Conservation (phyloP, 2,888 invertebrate genomes). For the Lepidochrysops patricia region DNA sequence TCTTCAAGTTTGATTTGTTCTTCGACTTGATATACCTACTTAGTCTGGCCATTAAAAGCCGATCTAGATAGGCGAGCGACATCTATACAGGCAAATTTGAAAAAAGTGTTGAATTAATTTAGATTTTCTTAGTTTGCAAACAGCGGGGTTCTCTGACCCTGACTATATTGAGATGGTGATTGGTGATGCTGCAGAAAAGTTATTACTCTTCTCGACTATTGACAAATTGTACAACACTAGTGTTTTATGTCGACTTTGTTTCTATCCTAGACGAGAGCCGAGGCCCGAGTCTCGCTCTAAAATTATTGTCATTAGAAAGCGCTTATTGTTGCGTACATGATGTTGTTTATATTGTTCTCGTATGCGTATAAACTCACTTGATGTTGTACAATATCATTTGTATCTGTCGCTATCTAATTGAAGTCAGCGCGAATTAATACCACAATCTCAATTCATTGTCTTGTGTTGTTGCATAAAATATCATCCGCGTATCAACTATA, state of each 20-base stretch:
- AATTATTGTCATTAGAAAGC: slow-evolving; percentile 5
- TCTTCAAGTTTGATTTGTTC: no score
- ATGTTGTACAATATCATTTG: slow-evolving; percentile 1
- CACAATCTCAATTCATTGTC: no score
- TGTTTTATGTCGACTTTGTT: neutral
- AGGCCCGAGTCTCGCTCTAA: neutral
- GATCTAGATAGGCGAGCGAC: no score
- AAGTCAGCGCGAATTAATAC: neutral
- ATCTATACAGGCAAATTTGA: no score
- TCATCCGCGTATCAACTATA: neutral
- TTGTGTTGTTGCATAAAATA: neutral
- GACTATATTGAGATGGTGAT: no score
- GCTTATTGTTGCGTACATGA: neutral
- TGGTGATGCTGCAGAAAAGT: no score
- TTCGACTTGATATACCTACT: no score
- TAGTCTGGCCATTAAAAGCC: no score
- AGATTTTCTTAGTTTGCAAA: no score
- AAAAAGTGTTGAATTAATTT: no score
- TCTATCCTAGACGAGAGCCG: neutral
- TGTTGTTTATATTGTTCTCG: slow-evolving; percentile 2
- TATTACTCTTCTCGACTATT: no score
- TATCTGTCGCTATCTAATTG: neutral
- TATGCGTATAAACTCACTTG: neutral
- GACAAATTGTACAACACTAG: neutral
- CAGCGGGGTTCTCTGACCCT: no score